Base-by-base conservation (phyloP, 2,797 vertebrate genomes). In the Balearica regulorum region DNA sequence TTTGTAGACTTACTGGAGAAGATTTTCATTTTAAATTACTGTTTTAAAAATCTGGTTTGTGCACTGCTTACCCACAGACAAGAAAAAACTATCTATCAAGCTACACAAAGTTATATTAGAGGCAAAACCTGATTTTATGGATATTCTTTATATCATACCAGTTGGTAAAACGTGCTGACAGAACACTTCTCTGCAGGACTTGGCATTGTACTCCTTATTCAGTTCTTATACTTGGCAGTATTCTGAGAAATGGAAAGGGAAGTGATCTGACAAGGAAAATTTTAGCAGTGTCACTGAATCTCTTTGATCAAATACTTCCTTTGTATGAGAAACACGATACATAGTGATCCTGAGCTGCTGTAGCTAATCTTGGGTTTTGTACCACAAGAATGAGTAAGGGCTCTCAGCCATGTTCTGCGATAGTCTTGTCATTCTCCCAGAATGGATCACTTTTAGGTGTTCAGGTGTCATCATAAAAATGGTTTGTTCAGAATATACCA, bases 391-490 rank as follows among this genome's bases (percentile, higher is more conserved):
- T 6, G 49, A 48, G 44, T 13, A 61, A 33, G 16, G 39, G 11
- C 33, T 61, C 2, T 64, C 54, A 31, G 29, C 20, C 17, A 0
- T 7, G 0, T 54, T 83, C 53, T 75, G 35, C 14, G 0, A 1
- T 21, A 26, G 31, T 35, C 60, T 22, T 49, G 35, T 60, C 41
- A 3, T 39, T 54, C 44, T 70, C 11, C 33, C 31, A 21, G 21
- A 54, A 4, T 2, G 51, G 25, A 35, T 44, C 16, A 16, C 0
- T 68, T 94, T 72, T n/a, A 18, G 28, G 6, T 62, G 13, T 68
- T 49, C 35, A 44, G 28, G 7, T 90, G 15, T 92, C 20, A 58
- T 48, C 28, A 15, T 61, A 60, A 37, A 29, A 81, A 1, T 21
- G 3, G 2, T 33, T 80, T 75, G 37, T 71, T 78, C n/a, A 61